Evolutionary conservation across 2,113 vertebrate genomes (phyloP).

Genomic region (Mola mola): DNA sequence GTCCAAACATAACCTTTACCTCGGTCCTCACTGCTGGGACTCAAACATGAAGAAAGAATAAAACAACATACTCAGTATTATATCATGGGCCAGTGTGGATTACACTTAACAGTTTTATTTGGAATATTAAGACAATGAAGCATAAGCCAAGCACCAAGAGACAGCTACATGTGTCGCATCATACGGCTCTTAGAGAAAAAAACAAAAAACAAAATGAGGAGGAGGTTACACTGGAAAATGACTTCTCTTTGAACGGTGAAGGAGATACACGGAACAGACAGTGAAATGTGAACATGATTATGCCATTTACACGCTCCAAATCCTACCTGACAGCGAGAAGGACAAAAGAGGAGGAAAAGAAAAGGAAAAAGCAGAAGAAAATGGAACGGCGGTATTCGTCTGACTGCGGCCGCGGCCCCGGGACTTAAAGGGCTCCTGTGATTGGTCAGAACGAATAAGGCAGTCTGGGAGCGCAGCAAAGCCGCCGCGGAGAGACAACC

Average conservation of each 20-base stretch:
- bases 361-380: conserved; percentile 20
- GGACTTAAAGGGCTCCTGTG: conserved; percentile 54
- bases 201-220: conserved; percentile 59
- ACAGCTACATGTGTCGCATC: conserved; percentile 83
- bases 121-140: conserved; percentile 88
- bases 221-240: conserved; percentile 77
- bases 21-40: no score
- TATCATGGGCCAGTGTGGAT: conserved; percentile 71
- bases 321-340: conserved; percentile 63
- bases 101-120: conserved; percentile 86
- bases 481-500: conserved; percentile 69
- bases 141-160: conserved; percentile 86
- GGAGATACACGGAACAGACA: conserved; percentile 73
- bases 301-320: conserved; percentile 75
- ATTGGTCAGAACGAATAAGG: conserved; percentile 73
- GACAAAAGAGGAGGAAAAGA: conserved; percentile 8
- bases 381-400: conserved; percentile 59
- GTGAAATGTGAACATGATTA: conserved; percentile 76
- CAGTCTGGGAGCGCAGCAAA: conserved; percentile 55
- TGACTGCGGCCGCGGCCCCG: conserved; percentile 54
- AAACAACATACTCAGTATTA: conserved; percentile 25
- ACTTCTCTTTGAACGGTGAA: conserved; percentile 63
- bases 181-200: conserved; percentile 76
- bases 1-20: no score
- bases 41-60: no score